These are phyloP conservation scores for Brachionus plicatilis DNA, from an alignment of 1,140 invertebrate species.

Conservation along the genomic window DNA sequence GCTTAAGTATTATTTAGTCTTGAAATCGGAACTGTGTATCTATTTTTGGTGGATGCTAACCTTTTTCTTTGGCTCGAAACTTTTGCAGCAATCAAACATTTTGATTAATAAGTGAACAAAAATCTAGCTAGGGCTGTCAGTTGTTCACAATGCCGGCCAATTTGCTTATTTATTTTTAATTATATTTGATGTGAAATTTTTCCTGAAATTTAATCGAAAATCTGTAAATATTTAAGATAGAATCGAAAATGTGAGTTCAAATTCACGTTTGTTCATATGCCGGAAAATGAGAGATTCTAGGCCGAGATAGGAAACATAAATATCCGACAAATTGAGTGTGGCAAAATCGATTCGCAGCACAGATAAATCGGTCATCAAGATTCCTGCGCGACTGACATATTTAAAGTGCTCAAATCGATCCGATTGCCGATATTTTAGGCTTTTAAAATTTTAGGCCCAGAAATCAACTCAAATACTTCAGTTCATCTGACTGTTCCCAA, in stretches of 20 bases:
- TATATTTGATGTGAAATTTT: conserved; percentile 6
- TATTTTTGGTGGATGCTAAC: not conserved
- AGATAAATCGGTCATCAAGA: conserved; percentile 5
- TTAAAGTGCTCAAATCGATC: not conserved
- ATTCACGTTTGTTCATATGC: conserved; percentile 26
- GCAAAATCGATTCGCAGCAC: not conserved
- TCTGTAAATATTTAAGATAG: conserved; percentile 18
- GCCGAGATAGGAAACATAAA: not conserved
- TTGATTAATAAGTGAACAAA: conserved; percentile 1
- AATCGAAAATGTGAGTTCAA: not conserved
- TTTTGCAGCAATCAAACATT: not conserved
- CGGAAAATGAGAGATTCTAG: conserved; percentile 4
- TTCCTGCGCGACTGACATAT: not conserved
- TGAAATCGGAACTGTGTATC: not conserved
- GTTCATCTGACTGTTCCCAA: not conserved
- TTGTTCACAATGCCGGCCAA: not conserved
- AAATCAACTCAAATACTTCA: not conserved
- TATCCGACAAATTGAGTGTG: conserved; percentile 10
- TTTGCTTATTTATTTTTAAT: conserved; percentile 28
- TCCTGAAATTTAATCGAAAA: conserved; percentile 8
- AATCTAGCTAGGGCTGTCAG: not conserved
- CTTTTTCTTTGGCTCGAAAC: not conserved
- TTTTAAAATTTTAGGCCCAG: not conserved
- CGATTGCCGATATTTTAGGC: not conserved
- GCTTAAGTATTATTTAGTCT: not conserved